phyloP scores from a whole-genome alignment of 2,797 vertebrate species.

The Smutsia gigantea region DNA sequence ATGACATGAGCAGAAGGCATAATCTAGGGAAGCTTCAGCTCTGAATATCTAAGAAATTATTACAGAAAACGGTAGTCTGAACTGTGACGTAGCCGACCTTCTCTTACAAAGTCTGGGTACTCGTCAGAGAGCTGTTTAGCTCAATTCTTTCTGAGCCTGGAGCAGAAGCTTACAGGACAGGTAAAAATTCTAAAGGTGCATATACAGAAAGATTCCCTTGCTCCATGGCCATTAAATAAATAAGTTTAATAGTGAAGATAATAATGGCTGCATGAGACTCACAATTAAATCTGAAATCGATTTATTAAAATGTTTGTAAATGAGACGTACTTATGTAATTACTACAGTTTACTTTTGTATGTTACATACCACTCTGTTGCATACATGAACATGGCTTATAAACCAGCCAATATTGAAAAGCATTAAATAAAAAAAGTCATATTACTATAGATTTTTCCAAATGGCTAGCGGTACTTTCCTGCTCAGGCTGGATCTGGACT shows the following conservation, averaged over 20 bases:
- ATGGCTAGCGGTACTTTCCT: not conserved
- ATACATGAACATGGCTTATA: not conserved
- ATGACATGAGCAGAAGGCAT: slow-evolving; percentile 18
- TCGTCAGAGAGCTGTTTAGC: not conserved
- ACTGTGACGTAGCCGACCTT: not conserved
- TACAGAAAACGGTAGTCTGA: slow-evolving; percentile 40
- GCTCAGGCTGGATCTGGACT: not conserved
- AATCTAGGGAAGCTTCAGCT: not conserved
- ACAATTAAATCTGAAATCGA: slow-evolving; percentile 13
- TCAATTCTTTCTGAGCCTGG: slow-evolving; percentile 41
- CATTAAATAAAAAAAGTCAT: slow-evolving; percentile 79
- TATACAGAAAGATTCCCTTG: not conserved
- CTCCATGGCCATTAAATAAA: not conserved
- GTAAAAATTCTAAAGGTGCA: not conserved
- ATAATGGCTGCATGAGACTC: slow-evolving; percentile 1
- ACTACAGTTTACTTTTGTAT: not conserved
- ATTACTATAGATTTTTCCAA: slow-evolving; percentile 79
- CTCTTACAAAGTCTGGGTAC: not conserved
- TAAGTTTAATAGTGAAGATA: not conserved
- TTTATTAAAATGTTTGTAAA: slow-evolving; percentile 12
- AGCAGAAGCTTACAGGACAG: not conserved
- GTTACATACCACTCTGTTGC: slow-evolving; percentile 14
- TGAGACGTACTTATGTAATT: not conserved
- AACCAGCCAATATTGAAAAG: not conserved
- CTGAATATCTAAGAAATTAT: not conserved